Base-by-base conservation (phyloP, 2,888 invertebrate species). In the Conistra vaccinii region DNA sequence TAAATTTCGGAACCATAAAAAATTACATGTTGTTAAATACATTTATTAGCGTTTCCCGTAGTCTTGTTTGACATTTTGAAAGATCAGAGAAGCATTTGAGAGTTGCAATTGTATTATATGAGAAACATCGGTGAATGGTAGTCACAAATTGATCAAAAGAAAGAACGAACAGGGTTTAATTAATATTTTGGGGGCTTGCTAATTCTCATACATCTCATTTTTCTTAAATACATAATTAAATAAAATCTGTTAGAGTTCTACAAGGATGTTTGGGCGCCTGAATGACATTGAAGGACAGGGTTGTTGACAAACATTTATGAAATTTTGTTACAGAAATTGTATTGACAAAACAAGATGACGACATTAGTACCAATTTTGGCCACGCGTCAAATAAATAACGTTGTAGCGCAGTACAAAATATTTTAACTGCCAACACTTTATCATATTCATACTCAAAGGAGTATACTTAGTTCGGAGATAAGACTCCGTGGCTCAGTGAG, bases 401-500 rank as follows among this genome's bases (percentile, higher is more conserved):
- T 20, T 20, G 48, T 20, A 48, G 48, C 20, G 20, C 5, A 12
- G 6, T 6, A 55, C 14, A 20, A 7, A 29, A 65, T n/a, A 32
- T 39, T 76, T 76, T 0, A 39, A 14, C 5, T 3, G 0, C 9
- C 29, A 26, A 6, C 6, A 62, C 61, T 32, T 62, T 57, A 23
- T 17, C 48, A 12, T 23, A 80, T 82, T 76, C 29, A 84, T 80
- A 80, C 84, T 69, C 74, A 0, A 12, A 57, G 63, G 80, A 39
- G n/a, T 39, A 63, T 71, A 75, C 69, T 82, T 75, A 80, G 80
- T 82, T 72, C 26, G 57, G n/a, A 86, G 85, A 86, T 86, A 86
- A 86, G 76, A 83, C 78, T 82, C 77, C 84, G 85, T 75, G 60
- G 85, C 76, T 77, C 78, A 84, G 73, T 86, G 85, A 86, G 76